Evolutionary conservation across 2,113 vertebrate genomes (phyloP).

Genomic region (Sinocyclocheilus grahami): DNA sequence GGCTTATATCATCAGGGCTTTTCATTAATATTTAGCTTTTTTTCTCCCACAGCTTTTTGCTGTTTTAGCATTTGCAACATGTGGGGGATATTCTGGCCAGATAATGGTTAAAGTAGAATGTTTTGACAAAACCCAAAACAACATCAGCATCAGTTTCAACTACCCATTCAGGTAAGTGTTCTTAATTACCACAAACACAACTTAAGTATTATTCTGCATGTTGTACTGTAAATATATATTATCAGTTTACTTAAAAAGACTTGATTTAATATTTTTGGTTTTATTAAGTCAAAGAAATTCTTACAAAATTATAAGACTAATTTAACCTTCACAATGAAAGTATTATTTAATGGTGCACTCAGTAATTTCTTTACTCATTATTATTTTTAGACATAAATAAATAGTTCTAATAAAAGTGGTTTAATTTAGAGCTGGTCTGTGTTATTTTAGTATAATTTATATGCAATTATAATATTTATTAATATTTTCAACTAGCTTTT

Average conservation of each 20-base stretch:
- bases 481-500: too few relatives aligned
- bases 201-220: background rate
- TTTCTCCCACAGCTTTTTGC: slow-evolving; percentile 92
- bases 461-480: too few relatives aligned
- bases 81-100: slow-evolving; percentile 93
- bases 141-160: slow-evolving; percentile 88
- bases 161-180: slow-evolving; percentile 93
- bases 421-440: too few relatives aligned
- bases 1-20: background rate
- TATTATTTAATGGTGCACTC: too few relatives aligned
- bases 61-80: slow-evolving; percentile 99
- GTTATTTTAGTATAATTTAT: too few relatives aligned
- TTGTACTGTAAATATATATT: background rate
- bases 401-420: too few relatives aligned
- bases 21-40: slow-evolving; percentile 20
- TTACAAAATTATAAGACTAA: too few relatives aligned
- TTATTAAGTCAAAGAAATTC: too few relatives aligned
- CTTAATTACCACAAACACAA: background rate
- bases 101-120: slow-evolving; percentile 97
- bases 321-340: too few relatives aligned
- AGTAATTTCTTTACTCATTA: too few relatives aligned
- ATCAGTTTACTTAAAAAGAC: background rate
- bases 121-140: slow-evolving; percentile 87
- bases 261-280: background rate
- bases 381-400: too few relatives aligned